phyloP scores from a whole-genome alignment of 2,113 vertebrate genomes.

The Neomonachus schauinslandi region DNA sequence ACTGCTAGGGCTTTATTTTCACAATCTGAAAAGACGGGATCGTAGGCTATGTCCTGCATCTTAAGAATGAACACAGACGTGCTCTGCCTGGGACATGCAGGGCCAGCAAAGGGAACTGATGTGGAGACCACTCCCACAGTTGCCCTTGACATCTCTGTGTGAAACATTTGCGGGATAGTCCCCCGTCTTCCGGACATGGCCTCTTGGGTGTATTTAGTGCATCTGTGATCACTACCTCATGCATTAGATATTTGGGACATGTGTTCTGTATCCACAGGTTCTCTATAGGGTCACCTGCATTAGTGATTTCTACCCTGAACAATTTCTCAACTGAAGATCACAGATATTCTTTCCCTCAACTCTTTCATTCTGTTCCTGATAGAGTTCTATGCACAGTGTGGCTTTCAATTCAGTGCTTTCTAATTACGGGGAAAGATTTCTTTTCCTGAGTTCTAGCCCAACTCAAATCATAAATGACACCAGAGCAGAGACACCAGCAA shows the following conservation, averaged over 20 bases:
- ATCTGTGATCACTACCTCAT: rapidly evolving
- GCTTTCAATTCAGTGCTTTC: not conserved
- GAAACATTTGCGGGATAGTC: rapidly evolving
- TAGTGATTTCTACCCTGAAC: not conserved
- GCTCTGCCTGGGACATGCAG: rapidly evolving
- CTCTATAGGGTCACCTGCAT: not conserved
- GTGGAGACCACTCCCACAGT: rapidly evolving
- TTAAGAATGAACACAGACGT: rapidly evolving
- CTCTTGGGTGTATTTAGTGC: rapidly evolving
- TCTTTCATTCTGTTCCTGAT: not conserved
- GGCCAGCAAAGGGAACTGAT: rapidly evolving
- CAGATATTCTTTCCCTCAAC: not conserved
- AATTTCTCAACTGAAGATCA: no score
- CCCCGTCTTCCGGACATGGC: rapidly evolving
- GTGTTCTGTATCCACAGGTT: not conserved
- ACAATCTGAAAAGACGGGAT: not conserved
- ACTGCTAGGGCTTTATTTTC: not conserved
- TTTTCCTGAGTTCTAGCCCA: not conserved
- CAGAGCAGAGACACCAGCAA: not conserved
- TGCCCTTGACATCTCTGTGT: rapidly evolving
- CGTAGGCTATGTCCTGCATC: not conserved
- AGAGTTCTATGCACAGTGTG: no score
- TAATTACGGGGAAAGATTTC: not conserved
- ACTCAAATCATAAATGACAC: not conserved
- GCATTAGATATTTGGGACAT: not conserved